Percentiles rank a stretch among this genome's conserved stretches.
These are phyloP conservation scores for Phymatocera aterrima DNA, from an alignment of 2,888 invertebrate genomes.

Conservation along the genomic window DNA sequence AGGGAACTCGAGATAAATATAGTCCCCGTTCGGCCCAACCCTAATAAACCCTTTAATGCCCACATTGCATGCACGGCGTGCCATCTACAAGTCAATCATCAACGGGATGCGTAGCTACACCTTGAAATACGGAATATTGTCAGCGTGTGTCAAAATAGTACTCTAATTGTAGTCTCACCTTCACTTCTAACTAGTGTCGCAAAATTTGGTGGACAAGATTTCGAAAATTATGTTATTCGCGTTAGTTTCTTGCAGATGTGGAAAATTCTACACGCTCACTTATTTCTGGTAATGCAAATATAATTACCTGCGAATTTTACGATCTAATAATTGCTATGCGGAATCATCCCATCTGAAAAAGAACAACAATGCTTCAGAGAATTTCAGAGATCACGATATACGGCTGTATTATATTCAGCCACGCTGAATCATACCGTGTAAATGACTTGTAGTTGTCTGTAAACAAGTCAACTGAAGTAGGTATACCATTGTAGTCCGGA, in stretches of 20 bases:
- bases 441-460: neutral
- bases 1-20: neutral
- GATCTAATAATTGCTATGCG: neutral
- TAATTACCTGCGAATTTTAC: neutral
- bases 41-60: conserved; percentile 14
- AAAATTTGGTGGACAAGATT: too few relatives aligned
- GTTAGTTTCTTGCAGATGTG: neutral
- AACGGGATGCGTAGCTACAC: neutral
- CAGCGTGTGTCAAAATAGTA: too few relatives aligned
- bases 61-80: neutral
- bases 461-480: neutral
- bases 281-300: neutral
- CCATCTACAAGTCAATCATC: neutral
- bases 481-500: neutral
- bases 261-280: neutral
- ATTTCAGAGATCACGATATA: neutral
- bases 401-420: neutral
- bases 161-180: too few relatives aligned
- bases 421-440: neutral
- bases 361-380: neutral
- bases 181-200: too few relatives aligned
- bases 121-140: neutral
- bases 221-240: too few relatives aligned
- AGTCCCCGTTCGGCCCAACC: conserved; percentile 16
- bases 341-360: neutral